Conservation (phyloP, 2,888 invertebrate species). For the Drosophila anomalata region DNA sequence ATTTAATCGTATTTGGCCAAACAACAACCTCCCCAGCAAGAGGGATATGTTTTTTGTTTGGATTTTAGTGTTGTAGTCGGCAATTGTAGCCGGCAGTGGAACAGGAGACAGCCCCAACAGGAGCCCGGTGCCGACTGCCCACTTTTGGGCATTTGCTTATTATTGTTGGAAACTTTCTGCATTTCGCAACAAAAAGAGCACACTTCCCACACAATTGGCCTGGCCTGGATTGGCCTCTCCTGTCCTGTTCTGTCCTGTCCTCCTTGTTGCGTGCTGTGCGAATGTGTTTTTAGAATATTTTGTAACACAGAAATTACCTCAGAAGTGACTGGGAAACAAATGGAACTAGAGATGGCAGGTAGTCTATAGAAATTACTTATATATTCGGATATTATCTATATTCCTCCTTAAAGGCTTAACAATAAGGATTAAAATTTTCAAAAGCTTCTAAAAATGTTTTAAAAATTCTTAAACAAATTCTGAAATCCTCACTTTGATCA, state of each 20-base stretch:
- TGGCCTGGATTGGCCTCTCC: not conserved
- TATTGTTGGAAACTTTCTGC: conserved; percentile 76
- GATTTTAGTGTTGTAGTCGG: conserved; percentile 35
- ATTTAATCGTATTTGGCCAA: conserved; percentile 76
- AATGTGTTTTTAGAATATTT: conserved; percentile 61
- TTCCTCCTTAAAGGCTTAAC: too few species aligned
- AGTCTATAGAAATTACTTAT: not conserved
- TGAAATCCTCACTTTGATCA: not conserved
- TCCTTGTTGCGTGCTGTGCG: conserved; percentile 39
- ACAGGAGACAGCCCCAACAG: conserved; percentile 17
- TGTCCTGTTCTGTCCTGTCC: not conserved
- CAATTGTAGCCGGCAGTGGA: conserved; percentile 36
- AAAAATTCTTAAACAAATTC: not conserved
- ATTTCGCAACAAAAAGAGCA: conserved; percentile 45
- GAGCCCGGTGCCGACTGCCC: conserved; percentile 47
- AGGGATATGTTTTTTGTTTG: conserved; percentile 29
- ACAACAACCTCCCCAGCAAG: conserved; percentile 51
- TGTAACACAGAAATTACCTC: conserved; percentile 61
- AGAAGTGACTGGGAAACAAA: conserved; percentile 38
- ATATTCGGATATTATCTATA: not conserved
- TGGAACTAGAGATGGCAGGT: conserved; percentile 55
- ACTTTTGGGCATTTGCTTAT: conserved; percentile 80
- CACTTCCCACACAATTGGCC: conserved; percentile 43
- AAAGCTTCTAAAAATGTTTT: not conserved
- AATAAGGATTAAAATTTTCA: too few species aligned